Evolutionary conservation across 2,113 vertebrate genomes (phyloP).

Genomic region (Cathartes aura): DNA sequence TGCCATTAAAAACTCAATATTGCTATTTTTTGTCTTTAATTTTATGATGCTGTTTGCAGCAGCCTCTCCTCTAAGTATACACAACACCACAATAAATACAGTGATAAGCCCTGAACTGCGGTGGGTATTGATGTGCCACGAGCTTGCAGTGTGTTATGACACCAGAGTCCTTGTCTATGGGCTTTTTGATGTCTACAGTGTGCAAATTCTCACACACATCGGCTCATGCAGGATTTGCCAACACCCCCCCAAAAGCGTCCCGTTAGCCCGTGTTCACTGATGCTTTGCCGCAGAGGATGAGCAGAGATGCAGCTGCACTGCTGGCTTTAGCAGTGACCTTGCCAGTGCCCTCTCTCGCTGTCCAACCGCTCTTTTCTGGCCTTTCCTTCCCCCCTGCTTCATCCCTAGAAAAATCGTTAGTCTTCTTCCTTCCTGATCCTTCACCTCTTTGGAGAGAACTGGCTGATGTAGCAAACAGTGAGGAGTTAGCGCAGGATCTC

Average conservation of each 20-base stretch:
- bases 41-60: not conserved
- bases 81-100: not conserved
- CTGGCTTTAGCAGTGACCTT: not conserved
- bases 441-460: not conserved
- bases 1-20: slow-evolving; percentile 16
- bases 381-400: not conserved
- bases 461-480: not conserved
- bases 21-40: not conserved
- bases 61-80: not conserved
- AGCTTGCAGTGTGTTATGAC: not conserved
- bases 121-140: not conserved
- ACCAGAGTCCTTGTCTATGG: not conserved
- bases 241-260: accelerated
- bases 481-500: not conserved
- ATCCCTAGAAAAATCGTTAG: not conserved
- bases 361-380: not conserved
- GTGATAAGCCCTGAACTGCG: not conserved
- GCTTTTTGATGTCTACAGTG: not conserved
- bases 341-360: not conserved
- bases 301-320: not conserved
- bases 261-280: accelerated
- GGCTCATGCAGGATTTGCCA: not conserved
- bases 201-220: not conserved
- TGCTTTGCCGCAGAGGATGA: not conserved
- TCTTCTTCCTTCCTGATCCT: not conserved